Evolutionary conservation across 2,113 vertebrate genomes (phyloP).

Genomic region (Dromaius novaehollandiae): DNA sequence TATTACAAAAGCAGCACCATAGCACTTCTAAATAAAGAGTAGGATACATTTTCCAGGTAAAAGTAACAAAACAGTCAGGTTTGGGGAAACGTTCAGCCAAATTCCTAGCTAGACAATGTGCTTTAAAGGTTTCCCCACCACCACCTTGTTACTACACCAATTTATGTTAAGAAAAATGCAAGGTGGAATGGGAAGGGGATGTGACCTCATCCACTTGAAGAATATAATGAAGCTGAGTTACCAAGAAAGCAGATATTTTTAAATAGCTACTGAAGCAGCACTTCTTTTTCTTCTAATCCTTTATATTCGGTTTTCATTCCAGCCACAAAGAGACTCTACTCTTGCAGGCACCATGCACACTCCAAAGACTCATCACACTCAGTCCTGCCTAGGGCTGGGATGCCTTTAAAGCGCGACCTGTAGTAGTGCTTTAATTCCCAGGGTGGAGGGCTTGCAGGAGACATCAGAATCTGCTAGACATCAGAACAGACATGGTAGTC

Average conservation of each 20-base stretch:
- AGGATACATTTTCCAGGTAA: not conserved
- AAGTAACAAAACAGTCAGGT: not conserved
- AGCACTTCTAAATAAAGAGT: not conserved
- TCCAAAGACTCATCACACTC: not conserved
- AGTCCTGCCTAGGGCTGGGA: not conserved
- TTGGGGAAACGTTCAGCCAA: not conserved
- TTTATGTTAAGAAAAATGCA: not conserved
- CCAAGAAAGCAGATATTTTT: not conserved
- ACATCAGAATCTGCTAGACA: not conserved
- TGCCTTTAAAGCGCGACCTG: too few species aligned
- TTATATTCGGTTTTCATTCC: not conserved
- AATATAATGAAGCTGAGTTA: rapidly evolving
- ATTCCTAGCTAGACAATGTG: not conserved
- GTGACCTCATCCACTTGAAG: not conserved
- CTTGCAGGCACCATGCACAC: rapidly evolving
- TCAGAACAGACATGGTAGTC: not conserved
- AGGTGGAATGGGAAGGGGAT: not conserved
- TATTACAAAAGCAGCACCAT: not conserved
- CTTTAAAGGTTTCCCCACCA: not conserved
- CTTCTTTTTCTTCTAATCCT: not conserved
- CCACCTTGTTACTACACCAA: not conserved
- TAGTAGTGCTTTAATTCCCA: not conserved
- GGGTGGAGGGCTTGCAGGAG: not conserved
- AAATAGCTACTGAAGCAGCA: not conserved
- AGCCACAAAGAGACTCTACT: not conserved